phyloP scores from a whole-genome alignment of 2,888 invertebrate genomes.

The Automeris io region DNA sequence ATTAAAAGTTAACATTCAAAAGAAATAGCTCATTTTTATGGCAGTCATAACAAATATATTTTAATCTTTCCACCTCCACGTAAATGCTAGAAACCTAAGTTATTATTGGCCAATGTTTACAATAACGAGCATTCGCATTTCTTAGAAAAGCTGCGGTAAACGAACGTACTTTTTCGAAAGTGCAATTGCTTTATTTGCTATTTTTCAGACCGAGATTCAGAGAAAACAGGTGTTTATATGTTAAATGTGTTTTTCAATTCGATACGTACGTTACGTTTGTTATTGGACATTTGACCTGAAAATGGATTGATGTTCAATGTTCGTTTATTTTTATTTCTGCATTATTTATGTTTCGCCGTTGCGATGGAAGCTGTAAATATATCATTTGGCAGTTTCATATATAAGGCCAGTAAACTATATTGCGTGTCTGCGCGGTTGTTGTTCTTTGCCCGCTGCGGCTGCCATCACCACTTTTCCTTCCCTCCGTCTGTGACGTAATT shows the following conservation, averaged over 20 bases:
- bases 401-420: neutral
- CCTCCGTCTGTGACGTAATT: conserved; percentile 74
- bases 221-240: neutral
- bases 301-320: neutral
- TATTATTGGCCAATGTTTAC: conserved; percentile 1
- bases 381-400: neutral
- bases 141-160: conserved; percentile 1
- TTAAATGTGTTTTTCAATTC: neutral
- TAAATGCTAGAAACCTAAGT: neutral
- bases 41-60: neutral
- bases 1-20: neutral
- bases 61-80: neutral
- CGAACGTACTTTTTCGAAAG: neutral
- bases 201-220: conserved; percentile 1
- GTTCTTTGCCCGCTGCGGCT: conserved; percentile 50
- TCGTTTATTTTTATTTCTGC: neutral
- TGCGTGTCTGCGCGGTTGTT: conserved; percentile 43
- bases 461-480: conserved; percentile 76
- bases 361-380: neutral
- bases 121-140: neutral
- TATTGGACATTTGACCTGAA: neutral
- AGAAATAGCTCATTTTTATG: neutral
- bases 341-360: neutral
- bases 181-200: neutral
- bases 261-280: neutral